Base-by-base conservation (phyloP, 2,888 invertebrate species). In the Tinea trinotella region DNA sequence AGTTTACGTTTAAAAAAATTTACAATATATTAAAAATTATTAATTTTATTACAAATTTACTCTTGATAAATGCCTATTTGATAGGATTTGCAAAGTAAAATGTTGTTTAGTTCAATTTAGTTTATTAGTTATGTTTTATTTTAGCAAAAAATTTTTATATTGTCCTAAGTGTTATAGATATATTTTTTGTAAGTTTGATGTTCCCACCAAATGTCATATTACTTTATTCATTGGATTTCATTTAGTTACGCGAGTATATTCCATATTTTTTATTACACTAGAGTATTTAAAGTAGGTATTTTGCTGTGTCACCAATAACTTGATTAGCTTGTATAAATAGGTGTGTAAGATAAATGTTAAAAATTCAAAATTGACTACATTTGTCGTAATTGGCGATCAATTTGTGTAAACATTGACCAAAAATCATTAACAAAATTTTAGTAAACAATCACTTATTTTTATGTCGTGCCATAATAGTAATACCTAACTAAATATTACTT, bases 21-120 rank as follows among this genome's bases (percentile, higher is more conserved):
- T 60, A 61, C 68, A 64, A 65, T 64, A 60, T 69, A 68, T 65
- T 71, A 72, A 73, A 72, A 76, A 76, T 75, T 74, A 75, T 79
- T 75, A 68, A 73, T 74, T 78, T 76, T 75, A 10, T 50, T 50
- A 24, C 50, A 24, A 24, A 18, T 52, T 65, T 64, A 71, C 68
- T 80, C 76, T 79, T 82, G 78, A 84, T 84, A 83, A 67, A 67
- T 59, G 73, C 77, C 83, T 82, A 83, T 84, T 59, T 74, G 74
- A 82, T 81, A 73, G 83, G 78, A 73, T 52, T 46, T 19, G 19
- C 17, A 46, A 19, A 19, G 19, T 17, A 75, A 79, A 69, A 79
- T 83, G 84, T 84, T 85, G 76, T 84, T 84, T 85, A 85, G 85
- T 85, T 85, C 81, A 85, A 85, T 85, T 85, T 84, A 84, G 80